A percentile compares a stretch with the other conserved stretches of the same genome.
phyloP scores from a whole-genome alignment of 2,113 vertebrate genomes.

The Osmerus eperlanus region DNA sequence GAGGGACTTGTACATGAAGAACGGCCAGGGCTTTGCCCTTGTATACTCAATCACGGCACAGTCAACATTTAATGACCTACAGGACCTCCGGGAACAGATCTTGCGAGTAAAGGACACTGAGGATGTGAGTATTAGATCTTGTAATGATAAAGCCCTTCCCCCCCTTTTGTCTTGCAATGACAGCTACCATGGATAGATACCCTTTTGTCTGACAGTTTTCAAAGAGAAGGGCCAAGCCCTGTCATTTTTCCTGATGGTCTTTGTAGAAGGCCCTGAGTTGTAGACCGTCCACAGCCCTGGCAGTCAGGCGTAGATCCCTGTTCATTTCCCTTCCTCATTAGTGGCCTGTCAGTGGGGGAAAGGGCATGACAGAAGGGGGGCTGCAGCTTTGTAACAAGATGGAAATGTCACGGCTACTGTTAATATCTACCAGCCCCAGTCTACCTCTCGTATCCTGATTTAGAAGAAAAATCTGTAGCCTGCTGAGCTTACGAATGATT shows the following conservation, averaged over 20 bases:
- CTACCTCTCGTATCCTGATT: constrained; percentile 20
- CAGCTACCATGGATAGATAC: neutral
- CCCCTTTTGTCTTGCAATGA: neutral
- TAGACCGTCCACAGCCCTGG: constrained; percentile 16
- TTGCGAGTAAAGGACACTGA: constrained; percentile 97
- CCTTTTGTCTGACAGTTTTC: neutral
- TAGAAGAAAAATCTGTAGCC: constrained; percentile 18
- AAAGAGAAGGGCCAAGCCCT: too few species aligned
- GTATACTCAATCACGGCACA: constrained; percentile 99
- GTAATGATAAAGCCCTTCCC: too few species aligned
- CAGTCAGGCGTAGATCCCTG: neutral
- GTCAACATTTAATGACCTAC: constrained; percentile 97
- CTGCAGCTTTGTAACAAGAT: constrained; percentile 31
- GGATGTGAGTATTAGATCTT: constrained; percentile 82
- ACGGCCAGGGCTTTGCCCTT: constrained; percentile 97
- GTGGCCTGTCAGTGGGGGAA: constrained; percentile 31
- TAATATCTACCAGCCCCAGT: constrained; percentile 23
- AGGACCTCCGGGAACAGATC: constrained; percentile 98
- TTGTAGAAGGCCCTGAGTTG: too few species aligned
- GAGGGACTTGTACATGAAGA: constrained; percentile 99
- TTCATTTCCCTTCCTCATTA: constrained; percentile 35
- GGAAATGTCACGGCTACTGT: constrained; percentile 52
- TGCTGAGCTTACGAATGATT: constrained; percentile 31
- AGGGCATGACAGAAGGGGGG: constrained; percentile 18
- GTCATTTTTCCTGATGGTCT: too few species aligned